phyloP scores from a whole-genome alignment of 2,113 vertebrate species.

The Cololabis saira region DNA sequence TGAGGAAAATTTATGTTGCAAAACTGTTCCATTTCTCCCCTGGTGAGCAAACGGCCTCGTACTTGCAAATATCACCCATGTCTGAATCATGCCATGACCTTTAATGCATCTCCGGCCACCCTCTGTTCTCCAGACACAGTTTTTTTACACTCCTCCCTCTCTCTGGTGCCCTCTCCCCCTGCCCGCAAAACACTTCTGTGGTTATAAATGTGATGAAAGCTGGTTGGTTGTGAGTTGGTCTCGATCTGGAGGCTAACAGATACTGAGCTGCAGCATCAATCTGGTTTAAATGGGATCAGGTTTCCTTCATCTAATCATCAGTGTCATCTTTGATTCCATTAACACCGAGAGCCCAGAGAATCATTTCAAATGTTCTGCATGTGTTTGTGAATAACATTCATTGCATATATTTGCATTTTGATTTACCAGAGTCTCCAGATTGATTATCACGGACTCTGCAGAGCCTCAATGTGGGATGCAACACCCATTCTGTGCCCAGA shows the following conservation, averaged over 20 bases:
- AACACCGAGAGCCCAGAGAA: neutral
- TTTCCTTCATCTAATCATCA: constrained; percentile 2
- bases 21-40: neutral
- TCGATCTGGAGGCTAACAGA: neutral
- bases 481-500: too few species aligned
- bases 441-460: constrained; percentile 9
- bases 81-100: constrained; percentile 61
- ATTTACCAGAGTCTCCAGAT: constrained; percentile 10
- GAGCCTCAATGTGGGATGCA: neutral
- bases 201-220: neutral
- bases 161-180: neutral
- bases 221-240: neutral
- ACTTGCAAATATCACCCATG: constrained; percentile 36
- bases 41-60: neutral
- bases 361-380: constrained; percentile 1
- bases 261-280: neutral
- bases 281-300: neutral
- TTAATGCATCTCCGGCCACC: constrained; percentile 8
- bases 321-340: constrained; percentile 24
- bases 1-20: constrained; percentile 68
- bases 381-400: neutral
- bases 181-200: neutral
- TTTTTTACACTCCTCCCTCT: constrained; percentile 7
- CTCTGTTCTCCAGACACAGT: constrained; percentile 9
- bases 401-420: constrained; percentile 17